These are phyloP conservation scores for Kradibia gibbosae DNA, from an alignment of 1,140 invertebrate genomes.

Conservation along the genomic window DNA sequence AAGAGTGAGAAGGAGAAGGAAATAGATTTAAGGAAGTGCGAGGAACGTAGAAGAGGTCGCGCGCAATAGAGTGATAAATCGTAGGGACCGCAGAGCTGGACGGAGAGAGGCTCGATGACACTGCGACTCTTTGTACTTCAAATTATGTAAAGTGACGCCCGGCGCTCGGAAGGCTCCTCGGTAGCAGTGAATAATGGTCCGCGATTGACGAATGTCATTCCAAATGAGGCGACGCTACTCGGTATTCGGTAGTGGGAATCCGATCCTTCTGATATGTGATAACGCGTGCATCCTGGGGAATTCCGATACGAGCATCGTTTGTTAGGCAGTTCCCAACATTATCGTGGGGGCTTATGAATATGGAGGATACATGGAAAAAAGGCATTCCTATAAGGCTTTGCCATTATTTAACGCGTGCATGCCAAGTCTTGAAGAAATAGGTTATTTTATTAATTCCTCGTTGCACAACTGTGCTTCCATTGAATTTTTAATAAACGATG, in stretches of 20 bases:
- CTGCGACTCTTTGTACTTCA: no score
- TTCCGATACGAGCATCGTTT: background rate
- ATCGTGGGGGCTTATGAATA: background rate
- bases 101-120: background rate
- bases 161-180: no score
- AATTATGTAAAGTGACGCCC: background rate
- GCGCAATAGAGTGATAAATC: no score
- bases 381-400: background rate
- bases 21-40: background rate
- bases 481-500: slow-evolving; percentile 15
- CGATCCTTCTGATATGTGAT: background rate
- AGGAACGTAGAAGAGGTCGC: no score
- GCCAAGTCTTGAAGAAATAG: background rate
- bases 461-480: slow-evolving; percentile 17
- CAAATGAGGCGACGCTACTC: background rate
- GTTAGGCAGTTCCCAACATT: background rate
- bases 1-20: background rate
- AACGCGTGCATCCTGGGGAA: background rate
- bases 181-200: background rate
- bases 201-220: background rate
- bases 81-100: no score
- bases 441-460: slow-evolving; percentile 17
- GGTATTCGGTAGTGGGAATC: background rate
- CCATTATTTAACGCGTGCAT: background rate
- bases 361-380: background rate